Evolutionary conservation across 2,113 vertebrate species (phyloP), one percentile per base, ranked within the genome.

Genomic region (Ceuthmochares aereus): DNA sequence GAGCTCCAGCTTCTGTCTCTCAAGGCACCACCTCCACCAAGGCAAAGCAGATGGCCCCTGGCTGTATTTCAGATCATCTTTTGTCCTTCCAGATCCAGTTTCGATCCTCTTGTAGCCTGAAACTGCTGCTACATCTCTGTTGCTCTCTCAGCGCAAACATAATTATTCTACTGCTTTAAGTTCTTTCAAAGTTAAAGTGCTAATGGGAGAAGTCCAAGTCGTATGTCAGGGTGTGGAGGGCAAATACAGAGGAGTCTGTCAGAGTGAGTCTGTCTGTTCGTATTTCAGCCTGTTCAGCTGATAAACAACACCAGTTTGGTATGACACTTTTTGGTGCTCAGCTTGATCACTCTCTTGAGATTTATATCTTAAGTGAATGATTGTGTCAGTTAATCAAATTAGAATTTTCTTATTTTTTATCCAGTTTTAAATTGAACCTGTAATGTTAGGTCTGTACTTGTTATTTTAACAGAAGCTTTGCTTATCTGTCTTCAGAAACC

Each of bases 141-240:
- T 82, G 14, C 25, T 51, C 5, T 60, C 23, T 45, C 29, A 59
- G 29, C 7, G 14, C 37, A 13, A 66, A 7, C 2, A 8, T 12
- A 12, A 19, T n/a, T 47, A 37, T 43, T 36, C 7, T 69, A 30
- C 18, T 23, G 34, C 43, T 70, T 8, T 0, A 0, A 27, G 8
- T 43, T 45, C 45, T 20, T 72, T 66, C 32, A 40, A 27, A 76
- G 40, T 15, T 6, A 72, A 79, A 62, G 32, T 32, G 17, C 27
- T 55, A 37, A 34, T 29, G 18, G 25, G 45, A 84, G 59, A n/a
- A 7, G 12, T 51, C 36, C 18, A 54, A 62, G 10, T 18, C 45
- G 6, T 9, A 17, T 15, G 9, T 56, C 22, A 66, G 32, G 7
- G 14, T 14, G 4, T 14, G 15, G 16, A 80, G 43, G 32, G 45